Evolutionary conservation across 1,140 invertebrate species (phyloP), one percentile per base, ranked within the genome.

Genomic region (Lysiphlebus fabarum): DNA sequence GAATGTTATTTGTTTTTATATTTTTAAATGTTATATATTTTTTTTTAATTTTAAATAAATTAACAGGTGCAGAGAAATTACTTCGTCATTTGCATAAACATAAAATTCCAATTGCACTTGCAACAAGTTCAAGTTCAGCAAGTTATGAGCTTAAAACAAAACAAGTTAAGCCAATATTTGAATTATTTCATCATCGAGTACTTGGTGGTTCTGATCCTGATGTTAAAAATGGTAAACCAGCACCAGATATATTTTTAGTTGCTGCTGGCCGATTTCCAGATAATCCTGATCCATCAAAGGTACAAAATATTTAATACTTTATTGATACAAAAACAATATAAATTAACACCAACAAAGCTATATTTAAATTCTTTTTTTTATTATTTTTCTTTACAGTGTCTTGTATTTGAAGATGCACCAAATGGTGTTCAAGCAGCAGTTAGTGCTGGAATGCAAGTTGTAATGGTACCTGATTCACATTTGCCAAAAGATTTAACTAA

Each of bases 401-500:
- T 98, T 48, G 94, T 96, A 0, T 95, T 97, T 73, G 95, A 98
- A 80, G 94, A 97, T 79, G 90, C 94, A 0, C 87, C 90, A 1
- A 92, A 95, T 76, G 95, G 95, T 7, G 90, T 95, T 2, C 78
- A 85, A 62, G 90, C 90, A 11, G 93, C 86, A 0, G 64, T 85
- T 12, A 82, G 83, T 49, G 95, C 95, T 5, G 91, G 90, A 8
- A 93, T 96, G 90, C 90, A 92, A 76, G 86, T 88, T 1, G 87
- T 95, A 0, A 94, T 95, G 91, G 86, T 95, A 34, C 92, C 92
- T 9, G 90, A 93, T 72, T 70, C 82, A 40, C 79, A 85, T 44
- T 72, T 91, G 53, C 84, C 88, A 49, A 80, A 82, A 53, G 78
- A 82, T 67, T 65, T 85, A 50, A 83, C 75, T 4, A 79, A 81